Conservation (phyloP, 2,113 vertebrate genomes). For the Balaenoptera acutorostrata region DNA sequence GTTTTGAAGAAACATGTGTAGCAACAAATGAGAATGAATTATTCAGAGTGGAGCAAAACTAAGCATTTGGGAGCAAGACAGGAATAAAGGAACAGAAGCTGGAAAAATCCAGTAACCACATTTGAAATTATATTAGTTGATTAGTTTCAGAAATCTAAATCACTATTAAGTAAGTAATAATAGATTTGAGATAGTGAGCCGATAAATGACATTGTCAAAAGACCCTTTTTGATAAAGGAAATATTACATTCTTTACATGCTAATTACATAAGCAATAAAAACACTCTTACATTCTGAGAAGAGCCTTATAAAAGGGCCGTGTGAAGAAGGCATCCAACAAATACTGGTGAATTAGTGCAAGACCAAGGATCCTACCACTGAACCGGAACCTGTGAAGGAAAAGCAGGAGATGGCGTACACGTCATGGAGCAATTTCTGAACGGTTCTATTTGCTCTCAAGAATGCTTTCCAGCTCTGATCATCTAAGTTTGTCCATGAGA, state of each 20-base stretch:
- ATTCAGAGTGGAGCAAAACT: background rate
- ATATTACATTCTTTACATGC: background rate
- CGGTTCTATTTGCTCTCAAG: background rate
- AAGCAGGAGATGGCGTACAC: background rate
- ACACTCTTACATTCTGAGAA: conserved; percentile 92
- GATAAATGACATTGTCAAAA: background rate
- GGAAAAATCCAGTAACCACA: background rate
- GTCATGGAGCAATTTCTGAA: background rate
- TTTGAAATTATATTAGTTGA: background rate
- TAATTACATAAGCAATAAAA: background rate
- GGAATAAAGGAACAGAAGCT: background rate
- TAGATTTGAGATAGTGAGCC: background rate
- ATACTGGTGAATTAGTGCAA: conserved; percentile 98
- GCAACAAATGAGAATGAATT: conserved; percentile 38
- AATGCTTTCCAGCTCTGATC: background rate
- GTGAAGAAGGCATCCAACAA: conserved; percentile 99
- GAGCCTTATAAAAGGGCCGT: conserved; percentile 97
- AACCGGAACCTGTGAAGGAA: conserved; percentile 92
- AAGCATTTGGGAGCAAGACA: background rate
- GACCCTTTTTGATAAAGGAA: background rate
- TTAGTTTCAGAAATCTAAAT: background rate
- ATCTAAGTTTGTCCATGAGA: background rate
- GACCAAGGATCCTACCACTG: conserved; percentile 96
- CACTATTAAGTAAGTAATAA: background rate
- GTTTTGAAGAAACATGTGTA: conserved; percentile 41